These are phyloP conservation scores for Crenuchus spilurus DNA, from an alignment of 2,797 vertebrate genomes.

Conservation along the genomic window DNA sequence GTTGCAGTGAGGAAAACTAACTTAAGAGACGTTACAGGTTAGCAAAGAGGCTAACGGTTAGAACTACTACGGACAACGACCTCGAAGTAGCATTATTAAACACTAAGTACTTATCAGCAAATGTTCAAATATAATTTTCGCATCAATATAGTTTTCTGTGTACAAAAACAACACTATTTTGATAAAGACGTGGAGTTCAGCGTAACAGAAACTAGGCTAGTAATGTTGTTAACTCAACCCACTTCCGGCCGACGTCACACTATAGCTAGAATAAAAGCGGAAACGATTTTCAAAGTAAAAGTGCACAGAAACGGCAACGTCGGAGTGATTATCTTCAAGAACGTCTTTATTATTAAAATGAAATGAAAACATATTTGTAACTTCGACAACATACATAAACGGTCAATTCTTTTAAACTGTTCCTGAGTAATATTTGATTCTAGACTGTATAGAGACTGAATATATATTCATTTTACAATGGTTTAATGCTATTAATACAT, in stretches of 20 bases:
- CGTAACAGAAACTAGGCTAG: neutral
- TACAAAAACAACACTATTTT: neutral
- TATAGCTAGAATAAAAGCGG: slow-evolving; percentile 66
- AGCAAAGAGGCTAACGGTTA: neutral
- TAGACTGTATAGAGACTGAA: slow-evolving; percentile 63
- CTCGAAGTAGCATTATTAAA: neutral
- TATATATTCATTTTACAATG: slow-evolving; percentile 62
- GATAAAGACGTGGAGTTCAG: neutral
- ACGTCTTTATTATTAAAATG: slow-evolving; percentile 43
- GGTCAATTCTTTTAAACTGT: slow-evolving; percentile 66
- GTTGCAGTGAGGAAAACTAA: too few species aligned
- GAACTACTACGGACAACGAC: neutral
- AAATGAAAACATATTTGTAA: slow-evolving; percentile 18
- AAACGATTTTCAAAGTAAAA: slow-evolving; percentile 12
- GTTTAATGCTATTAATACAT: slow-evolving; percentile 22
- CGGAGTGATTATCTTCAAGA: slow-evolving; percentile 12
- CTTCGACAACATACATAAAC: slow-evolving; percentile 45
- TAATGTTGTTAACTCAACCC: slow-evolving; percentile 29
- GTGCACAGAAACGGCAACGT: neutral
- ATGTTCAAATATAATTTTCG: neutral
- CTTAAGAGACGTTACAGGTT: neutral
- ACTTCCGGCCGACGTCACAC: slow-evolving; percentile 63
- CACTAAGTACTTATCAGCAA: neutral
- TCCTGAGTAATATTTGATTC: slow-evolving; percentile 77
- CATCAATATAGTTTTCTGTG: neutral